These are phyloP conservation scores for Melanostoma mellinum DNA, from an alignment of 2,888 invertebrate genomes.

Conservation along the genomic window DNA sequence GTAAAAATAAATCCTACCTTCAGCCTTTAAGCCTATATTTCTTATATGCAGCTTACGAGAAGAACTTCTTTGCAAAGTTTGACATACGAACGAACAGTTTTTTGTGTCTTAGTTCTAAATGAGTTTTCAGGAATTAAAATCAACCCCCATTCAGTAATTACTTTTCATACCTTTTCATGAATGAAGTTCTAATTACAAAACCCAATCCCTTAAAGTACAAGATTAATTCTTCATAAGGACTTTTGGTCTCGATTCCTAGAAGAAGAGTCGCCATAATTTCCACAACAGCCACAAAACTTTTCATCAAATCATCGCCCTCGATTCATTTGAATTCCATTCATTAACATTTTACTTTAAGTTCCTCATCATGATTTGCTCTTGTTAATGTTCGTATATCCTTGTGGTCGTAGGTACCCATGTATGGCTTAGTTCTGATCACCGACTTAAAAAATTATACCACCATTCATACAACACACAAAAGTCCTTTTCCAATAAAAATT, in stretches of 20 bases:
- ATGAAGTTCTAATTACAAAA: constrained; percentile 60
- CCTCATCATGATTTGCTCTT: constrained; percentile 54
- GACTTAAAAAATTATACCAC: constrained; percentile 76
- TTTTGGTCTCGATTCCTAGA: constrained; percentile 27
- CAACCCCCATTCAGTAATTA: too few species aligned
- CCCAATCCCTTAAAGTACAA: constrained; percentile 45
- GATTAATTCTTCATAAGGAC: constrained; percentile 44
- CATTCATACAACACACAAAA: constrained; percentile 71
- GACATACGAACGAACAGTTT: too few species aligned
- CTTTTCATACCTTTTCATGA: constrained; percentile 11
- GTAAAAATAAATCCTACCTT: too few species aligned
- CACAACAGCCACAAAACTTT: background rate
- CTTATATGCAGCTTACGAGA: too few species aligned
- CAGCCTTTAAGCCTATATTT: too few species aligned
- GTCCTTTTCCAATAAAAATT: constrained; percentile 64
- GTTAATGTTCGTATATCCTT: constrained; percentile 57
- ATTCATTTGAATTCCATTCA: constrained; percentile 73
- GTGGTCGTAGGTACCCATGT: constrained; percentile 14
- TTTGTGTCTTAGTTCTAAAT: too few species aligned
- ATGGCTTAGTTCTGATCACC: constrained; percentile 72
- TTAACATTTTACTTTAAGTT: constrained; percentile 62
- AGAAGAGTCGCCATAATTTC: background rate
- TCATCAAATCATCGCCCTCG: constrained; percentile 30
- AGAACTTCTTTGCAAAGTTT: too few species aligned
- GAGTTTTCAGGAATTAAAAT: too few species aligned